These are phyloP conservation scores for Psittacara wagleri DNA, from an alignment of 2,113 vertebrate species.

Conservation along the genomic window DNA sequence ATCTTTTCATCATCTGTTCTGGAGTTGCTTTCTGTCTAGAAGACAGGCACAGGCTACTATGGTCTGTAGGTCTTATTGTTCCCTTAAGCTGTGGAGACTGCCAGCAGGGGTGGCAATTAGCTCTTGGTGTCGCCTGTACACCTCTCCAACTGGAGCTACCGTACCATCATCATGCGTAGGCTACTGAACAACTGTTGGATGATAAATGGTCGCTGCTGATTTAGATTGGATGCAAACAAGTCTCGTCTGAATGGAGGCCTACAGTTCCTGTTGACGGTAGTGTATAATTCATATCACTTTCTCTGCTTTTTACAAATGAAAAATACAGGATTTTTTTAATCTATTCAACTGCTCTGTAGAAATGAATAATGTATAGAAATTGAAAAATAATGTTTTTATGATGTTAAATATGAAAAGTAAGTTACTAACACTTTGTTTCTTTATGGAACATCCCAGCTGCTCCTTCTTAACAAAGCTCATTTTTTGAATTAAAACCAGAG, in stretches of 20 bases:
- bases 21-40: neutral
- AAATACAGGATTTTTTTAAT: neutral
- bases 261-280: neutral
- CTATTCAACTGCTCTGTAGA: neutral
- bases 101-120: neutral
- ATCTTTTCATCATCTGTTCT: neutral
- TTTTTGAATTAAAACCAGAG: neutral
- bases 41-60: accelerated
- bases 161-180: neutral
- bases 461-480: neutral
- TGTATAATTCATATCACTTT: neutral
- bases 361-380: neutral
- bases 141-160: neutral
- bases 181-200: neutral
- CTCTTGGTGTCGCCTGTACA: neutral
- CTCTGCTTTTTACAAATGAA: neutral
- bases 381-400: neutral
- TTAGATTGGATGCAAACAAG: neutral
- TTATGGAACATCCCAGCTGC: neutral
- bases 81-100: neutral
- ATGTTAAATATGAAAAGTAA: neutral
- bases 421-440: neutral
- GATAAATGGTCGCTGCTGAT: neutral
- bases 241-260: neutral
- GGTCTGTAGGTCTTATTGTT: neutral